A percentile compares a stretch with the other conserved stretches of the same genome.
phyloP scores from a whole-genome alignment of 1,140 invertebrate genomes.

The Daktulosphaira vitifoliae region DNA sequence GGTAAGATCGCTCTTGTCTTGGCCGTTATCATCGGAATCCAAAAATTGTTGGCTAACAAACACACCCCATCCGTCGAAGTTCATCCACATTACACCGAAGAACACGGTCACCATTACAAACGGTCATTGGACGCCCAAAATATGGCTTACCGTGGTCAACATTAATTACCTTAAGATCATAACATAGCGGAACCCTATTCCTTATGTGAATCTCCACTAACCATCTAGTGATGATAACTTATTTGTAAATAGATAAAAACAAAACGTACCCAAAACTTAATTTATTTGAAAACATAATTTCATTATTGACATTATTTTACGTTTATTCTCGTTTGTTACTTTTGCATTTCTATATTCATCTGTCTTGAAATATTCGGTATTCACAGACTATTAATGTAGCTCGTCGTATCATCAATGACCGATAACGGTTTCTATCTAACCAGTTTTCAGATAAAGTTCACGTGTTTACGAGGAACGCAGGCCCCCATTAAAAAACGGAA shows the following conservation, averaged over 20 bases:
- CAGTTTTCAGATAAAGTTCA: constrained; percentile 14
- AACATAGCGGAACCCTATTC: no score
- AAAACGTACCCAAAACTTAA: constrained; percentile 7
- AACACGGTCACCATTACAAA: constrained; percentile 52
- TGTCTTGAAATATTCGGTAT: background rate
- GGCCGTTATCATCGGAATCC: constrained; percentile 62
- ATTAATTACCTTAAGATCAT: background rate
- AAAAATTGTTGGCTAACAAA: constrained; percentile 65
- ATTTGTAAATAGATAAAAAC: constrained; percentile 23
- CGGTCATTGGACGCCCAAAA: constrained; percentile 52
- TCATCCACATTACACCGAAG: constrained; percentile 54
- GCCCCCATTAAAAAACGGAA: constrained; percentile 16
- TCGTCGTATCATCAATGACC: background rate
- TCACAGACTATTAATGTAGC: no score
- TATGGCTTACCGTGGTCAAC: constrained; percentile 52
- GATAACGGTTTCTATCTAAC: constrained; percentile 19
- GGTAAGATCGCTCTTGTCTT: constrained; percentile 71
- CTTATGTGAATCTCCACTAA: no score
- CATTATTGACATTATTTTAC: background rate
- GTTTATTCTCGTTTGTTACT: background rate
- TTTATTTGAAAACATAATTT: constrained; percentile 19
- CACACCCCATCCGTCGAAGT: constrained; percentile 62
- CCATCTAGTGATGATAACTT: constrained; percentile 6
- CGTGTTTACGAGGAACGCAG: constrained; percentile 5
- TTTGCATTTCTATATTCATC: background rate